These are phyloP conservation scores for Octonoba sinensis DNA, from an alignment of 2,888 invertebrate species.

Conservation along the genomic window DNA sequence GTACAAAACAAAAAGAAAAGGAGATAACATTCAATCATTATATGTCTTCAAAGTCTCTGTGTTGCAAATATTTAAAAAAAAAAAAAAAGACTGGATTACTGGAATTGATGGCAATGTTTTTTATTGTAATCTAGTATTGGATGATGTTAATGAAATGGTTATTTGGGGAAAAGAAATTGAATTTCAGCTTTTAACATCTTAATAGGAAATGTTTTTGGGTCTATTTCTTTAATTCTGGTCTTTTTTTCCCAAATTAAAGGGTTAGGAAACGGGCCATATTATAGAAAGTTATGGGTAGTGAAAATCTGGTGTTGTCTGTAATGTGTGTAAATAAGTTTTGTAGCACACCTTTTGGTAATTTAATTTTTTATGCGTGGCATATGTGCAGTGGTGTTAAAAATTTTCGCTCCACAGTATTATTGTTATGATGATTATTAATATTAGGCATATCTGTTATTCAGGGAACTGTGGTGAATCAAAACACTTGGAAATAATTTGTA, in stretches of 20 bases:
- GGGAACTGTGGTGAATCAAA: conserved; percentile 29
- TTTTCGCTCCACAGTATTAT: conserved; percentile 63
- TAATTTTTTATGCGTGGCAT: conserved; percentile 52
- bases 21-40: conserved; percentile 5
- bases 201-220: conserved; percentile 50
- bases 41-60: conserved; percentile 25
- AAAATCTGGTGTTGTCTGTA: conserved; percentile 48
- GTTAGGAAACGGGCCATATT: conserved; percentile 55
- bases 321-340: conserved; percentile 46
- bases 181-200: conserved; percentile 34
- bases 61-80: conserved; percentile 49
- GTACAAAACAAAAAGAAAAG: conserved; percentile 43
- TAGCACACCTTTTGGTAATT: conserved; percentile 59
- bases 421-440: conserved; percentile 47
- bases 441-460: conserved; percentile 45
- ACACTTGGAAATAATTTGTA: conserved; percentile 6
- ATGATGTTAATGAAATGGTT: conserved; percentile 32
- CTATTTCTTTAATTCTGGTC: conserved; percentile 57
- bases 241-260: conserved; percentile 44
- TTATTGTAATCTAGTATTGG: conserved; percentile 41
- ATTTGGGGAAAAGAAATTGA: conserved; percentile 19
- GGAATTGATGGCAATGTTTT: conserved; percentile 25
- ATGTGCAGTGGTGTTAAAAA: conserved; percentile 57
- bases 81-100: conserved; percentile 24
- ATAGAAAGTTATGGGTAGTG: conserved; percentile 57